Evolutionary conservation across 2,797 vertebrate species (phyloP).

Genomic region (Anguilla pacifica): DNA sequence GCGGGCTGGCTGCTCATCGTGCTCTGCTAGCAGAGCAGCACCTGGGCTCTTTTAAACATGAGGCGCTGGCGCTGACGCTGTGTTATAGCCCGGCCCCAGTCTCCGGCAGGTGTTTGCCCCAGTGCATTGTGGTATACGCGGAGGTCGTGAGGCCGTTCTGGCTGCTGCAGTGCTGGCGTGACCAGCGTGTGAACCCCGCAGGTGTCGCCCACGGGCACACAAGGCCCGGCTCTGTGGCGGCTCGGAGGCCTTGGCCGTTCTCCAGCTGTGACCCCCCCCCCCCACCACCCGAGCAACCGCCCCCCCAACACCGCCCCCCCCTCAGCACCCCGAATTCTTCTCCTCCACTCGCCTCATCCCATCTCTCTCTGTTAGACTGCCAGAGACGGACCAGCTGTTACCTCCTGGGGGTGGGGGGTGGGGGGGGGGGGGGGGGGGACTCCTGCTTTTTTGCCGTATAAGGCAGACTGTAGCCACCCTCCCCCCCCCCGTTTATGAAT

Average conservation of each 20-base stretch:
- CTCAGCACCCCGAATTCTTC: background rate
- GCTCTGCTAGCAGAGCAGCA: background rate
- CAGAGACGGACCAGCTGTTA: background rate
- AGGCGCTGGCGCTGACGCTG: background rate
- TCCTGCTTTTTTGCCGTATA: background rate
- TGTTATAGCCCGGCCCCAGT: background rate
- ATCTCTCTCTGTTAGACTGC: background rate
- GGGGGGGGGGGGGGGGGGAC: too few species aligned
- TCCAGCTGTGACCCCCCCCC: background rate
- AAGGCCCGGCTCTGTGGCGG: background rate
- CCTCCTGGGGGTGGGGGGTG: background rate
- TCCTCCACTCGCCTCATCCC: background rate
- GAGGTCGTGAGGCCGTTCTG: background rate
- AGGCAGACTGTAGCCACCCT: background rate
- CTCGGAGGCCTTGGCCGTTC: background rate
- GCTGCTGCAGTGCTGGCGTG: background rate
- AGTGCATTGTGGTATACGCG: background rate
- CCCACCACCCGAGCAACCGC: too few species aligned
- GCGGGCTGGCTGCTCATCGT: background rate
- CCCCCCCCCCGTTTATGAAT: background rate
- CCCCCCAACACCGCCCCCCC: background rate
- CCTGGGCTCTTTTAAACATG: background rate
- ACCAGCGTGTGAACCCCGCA: background rate
- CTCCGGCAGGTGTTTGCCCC: slow-evolving; percentile 14
- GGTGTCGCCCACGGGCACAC: background rate